phyloP scores from a whole-genome alignment of 2,113 vertebrate genomes.

The Nycticebus coucang region DNA sequence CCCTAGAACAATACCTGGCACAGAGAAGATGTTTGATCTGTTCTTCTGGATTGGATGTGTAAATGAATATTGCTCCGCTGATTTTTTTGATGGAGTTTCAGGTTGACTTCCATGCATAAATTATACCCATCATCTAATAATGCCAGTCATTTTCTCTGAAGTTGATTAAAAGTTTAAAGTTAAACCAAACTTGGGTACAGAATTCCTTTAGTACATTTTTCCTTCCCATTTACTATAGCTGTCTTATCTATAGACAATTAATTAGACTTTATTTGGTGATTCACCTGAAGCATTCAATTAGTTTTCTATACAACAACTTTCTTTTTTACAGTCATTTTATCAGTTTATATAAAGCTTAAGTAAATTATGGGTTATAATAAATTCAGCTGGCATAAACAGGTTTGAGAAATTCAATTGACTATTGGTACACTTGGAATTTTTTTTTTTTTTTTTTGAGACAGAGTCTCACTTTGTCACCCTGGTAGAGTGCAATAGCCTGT shows the following conservation, averaged over 20 bases:
- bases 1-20: background rate
- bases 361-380: background rate
- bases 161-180: background rate
- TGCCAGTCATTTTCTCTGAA: background rate
- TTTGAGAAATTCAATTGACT: background rate
- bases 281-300: background rate
- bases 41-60: background rate
- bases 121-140: background rate
- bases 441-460: too few species aligned
- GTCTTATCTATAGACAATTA: background rate
- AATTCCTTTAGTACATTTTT: constrained; percentile 8
- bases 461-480: too few species aligned
- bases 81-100: background rate
- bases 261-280: background rate
- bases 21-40: background rate
- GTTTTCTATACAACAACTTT: background rate
- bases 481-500: background rate
- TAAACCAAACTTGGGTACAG: background rate
- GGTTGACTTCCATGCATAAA: background rate
- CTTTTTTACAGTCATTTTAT: background rate
- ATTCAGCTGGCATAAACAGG: background rate
- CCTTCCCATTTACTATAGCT: background rate
- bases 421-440: background rate
- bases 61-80: background rate
- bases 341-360: background rate